Base-by-base conservation (phyloP, 1,140 invertebrate species). In the Gonatopus flavifemur region DNA sequence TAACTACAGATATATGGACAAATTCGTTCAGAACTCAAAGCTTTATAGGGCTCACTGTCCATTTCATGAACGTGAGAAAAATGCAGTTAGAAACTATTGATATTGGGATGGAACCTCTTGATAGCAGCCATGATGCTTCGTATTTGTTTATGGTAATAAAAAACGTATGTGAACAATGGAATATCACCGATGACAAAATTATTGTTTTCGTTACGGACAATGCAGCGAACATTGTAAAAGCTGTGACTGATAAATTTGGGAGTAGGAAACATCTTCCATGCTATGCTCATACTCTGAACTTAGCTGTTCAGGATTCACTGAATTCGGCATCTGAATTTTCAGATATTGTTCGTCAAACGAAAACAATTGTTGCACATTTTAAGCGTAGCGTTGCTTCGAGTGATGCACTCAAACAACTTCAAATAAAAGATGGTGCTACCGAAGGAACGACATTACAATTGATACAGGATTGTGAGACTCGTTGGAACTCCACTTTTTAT, bases 221-320 rank as follows among this genome's bases (percentile, higher is more conserved):
- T 57, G 67, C 58, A 1, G 43, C 56, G 10, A 71, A 71, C 44
- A 58, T 68, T 0, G 42, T 43, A n/a, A 55, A 57, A 18, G 59
- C 59, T 22, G 43, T 68, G 28, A 46, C 19, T 39, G 21, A 54
- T 36, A 49, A 36, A n/a, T 51, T 51, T 18, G 25, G 31, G 0
- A 16, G n/a, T 20, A 48, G 43, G 50, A 47, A 31, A 36, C 65
- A 68, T 48, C 40, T 71, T n/a, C 56, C 59, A 10, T 71, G 69
- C 44, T 64, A 62, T 35, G 67, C 69, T 7, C 69, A 68, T 30
- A 64, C 55, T 3, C 35, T 70, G n/a, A 70, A 70, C 52, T 44
- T 67, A 4, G 52, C 67, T 2, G 55, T 36, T 4, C 4, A 22
- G 12, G 13, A 51, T 25, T 37, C 46, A 12, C n/a, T 55, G 1